Evolutionary conservation across 2,797 vertebrate species (phyloP), one percentile per base, ranked within the genome.

Genomic region (Apodemus agrarius): DNA sequence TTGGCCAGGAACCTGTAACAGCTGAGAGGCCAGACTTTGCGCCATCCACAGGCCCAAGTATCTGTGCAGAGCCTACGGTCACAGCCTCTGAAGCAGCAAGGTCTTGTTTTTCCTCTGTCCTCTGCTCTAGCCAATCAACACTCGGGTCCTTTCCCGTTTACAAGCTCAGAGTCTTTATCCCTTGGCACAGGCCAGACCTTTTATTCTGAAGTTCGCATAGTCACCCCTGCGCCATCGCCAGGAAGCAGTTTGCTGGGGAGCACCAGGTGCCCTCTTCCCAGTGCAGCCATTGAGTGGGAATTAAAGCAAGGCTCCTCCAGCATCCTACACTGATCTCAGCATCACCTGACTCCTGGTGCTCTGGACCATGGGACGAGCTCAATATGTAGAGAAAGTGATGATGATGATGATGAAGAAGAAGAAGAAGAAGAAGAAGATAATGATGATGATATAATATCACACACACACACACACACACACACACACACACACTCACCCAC

Each of bases 181-280:
- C 65, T 19, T 4, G 0, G 59, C 54, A 10, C 24, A 17, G 75
- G 7, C 37, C 1, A 29, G 14, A 1, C 0, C 26, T 1, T 40
- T 1, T 40, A 43, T 67, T 43, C 13, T 22, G 43, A 78, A 76
- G 89, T 78, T 7, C 61, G 79, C 12, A 6, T 1, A 0, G 61
- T 3, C 3, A 7, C 31, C 6, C 4, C 0, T 24, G 0, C 1
- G 12, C 69, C 37, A 17, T 1, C 0, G 10, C 29, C 61, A 3
- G 21, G 54, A 9, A 11, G 14, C 31, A 22, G 10, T 7, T 6
- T 16, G 19, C 0, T 0, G 1, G 10, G 52, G 31, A 54, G n/a
- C 12, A 24, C 57, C 7, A 1, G 0, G 49, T 31, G 29, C 29
- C 54, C 52, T 16, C 3, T 46, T 76, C 17, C 3, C 0, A 7